Percentiles rank a stretch among this genome's conserved stretches.
Conservation (phyloP, 2,888 invertebrate species). For the Bellardia pandia region DNA sequence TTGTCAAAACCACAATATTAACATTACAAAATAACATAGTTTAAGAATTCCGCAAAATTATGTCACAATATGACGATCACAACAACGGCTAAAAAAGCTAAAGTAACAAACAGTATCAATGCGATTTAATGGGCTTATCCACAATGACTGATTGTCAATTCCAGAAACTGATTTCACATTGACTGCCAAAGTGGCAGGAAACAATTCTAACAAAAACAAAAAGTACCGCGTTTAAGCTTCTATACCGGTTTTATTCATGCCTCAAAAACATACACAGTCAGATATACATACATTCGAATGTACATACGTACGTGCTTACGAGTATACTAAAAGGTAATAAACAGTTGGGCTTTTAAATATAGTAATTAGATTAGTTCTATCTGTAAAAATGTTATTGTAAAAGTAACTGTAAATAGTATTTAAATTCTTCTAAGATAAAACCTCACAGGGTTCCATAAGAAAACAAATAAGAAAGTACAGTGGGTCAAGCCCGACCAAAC, state of each 20-base stretch:
- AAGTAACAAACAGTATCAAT: slow-evolving; percentile 7
- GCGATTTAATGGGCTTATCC: slow-evolving; percentile 50
- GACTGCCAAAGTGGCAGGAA: slow-evolving; percentile 28
- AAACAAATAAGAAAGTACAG: no score
- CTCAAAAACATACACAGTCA: slow-evolving; percentile 17
- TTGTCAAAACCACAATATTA: slow-evolving; percentile 24
- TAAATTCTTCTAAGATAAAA: no score
- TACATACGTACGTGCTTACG: background rate
- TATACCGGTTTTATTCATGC: slow-evolving; percentile 33
- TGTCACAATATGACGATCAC: slow-evolving; percentile 23
- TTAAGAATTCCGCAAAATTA: slow-evolving; percentile 13
- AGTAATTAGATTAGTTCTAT: background rate
- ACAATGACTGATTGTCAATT: slow-evolving; percentile 60
- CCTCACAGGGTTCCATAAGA: no score
- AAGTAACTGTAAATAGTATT: no score
- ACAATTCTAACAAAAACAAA: slow-evolving; percentile 23
- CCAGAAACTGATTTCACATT: slow-evolving; percentile 36
- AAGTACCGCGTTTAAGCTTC: background rate
- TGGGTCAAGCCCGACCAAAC: no score
- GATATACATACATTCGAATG: background rate
- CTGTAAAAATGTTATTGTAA: no score
- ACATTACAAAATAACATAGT: slow-evolving; percentile 6
- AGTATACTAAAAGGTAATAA: background rate
- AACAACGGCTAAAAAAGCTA: background rate
- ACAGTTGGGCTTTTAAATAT: slow-evolving; percentile 32